Percentiles rank a stretch among this genome's conserved stretches.
These are phyloP conservation scores for Ochotona princeps DNA, from an alignment of 2,113 vertebrate species.

Conservation along the genomic window DNA sequence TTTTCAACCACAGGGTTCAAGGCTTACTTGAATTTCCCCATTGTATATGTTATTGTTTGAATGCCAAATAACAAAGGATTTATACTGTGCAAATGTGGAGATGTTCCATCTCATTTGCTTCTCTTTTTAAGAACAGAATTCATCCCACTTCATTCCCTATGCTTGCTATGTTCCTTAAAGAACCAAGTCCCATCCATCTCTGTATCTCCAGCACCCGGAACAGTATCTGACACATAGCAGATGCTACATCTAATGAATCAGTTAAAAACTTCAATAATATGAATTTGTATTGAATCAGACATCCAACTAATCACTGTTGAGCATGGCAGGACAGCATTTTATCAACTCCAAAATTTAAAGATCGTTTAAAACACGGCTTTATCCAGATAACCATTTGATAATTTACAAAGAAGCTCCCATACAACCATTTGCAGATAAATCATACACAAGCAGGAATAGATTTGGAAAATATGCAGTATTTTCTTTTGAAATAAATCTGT, in stretches of 20 bases:
- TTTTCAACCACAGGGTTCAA: conserved; percentile 22
- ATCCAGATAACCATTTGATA: conserved; percentile 7
- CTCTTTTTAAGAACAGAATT: conserved; percentile 31
- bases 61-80: neutral
- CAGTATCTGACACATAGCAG: neutral
- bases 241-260: conserved; percentile 13
- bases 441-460: neutral
- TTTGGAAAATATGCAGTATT: neutral
- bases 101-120: neutral
- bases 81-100: neutral
- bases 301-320: conserved; percentile 16
- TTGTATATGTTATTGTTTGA: neutral
- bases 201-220: neutral
- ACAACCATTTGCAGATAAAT: conserved; percentile 16
- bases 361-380: conserved; percentile 35
- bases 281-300: conserved; percentile 1
- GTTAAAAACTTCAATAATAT: neutral
- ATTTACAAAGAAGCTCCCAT: neutral
- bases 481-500: conserved; percentile 45
- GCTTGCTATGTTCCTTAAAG: neutral
- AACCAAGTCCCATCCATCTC: neutral
- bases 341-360: conserved; percentile 43
- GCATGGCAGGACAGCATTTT: neutral
- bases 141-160: neutral
- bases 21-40: neutral